Base-by-base conservation (phyloP, 2,113 vertebrate species). In the Meriones unguiculatus region DNA sequence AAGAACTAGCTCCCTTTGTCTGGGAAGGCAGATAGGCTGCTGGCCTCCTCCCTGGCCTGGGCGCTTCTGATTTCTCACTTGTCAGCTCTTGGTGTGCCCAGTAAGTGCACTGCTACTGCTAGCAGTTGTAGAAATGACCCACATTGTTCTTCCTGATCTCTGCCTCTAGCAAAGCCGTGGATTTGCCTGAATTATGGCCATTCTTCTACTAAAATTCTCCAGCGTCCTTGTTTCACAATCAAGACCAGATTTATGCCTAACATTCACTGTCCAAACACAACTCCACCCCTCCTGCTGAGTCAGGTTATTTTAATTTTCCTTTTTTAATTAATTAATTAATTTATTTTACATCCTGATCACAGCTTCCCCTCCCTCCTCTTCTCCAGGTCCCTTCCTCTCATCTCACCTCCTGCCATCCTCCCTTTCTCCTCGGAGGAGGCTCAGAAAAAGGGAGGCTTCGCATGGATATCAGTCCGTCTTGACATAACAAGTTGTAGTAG, bases 1-100 rank as follows among this genome's bases (percentile, higher is more conserved):
- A 77, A 92, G 57, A 97, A 75, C 87, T n/a, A 59, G 32, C 77
- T 80, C 35, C 20, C 32, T 87, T 93, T 96, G 80, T 70, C 46
- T 50, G 38, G 64, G 41, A 82, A 73, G 54, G 57, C 3, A 22
- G 50, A 24, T 35, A 75, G 84, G 57, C 30, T 75, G 46, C 12
- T 9, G 50, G n/a, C 11, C 30, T 72, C 84, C 52, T 84, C 3
- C 32, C 17, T 75, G 62, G 67, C 75, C 77, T 25, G 38, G 41
- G 69, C 54, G 70, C 25, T 90, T 81, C 76, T 7, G 20, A 46
- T 69, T 46, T 87, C 46, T 87, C 38, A 24, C 2, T 15, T 52
- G 24, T 57, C 18, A 46, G 78, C 9, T 46, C 24, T 73, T 0
- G 1, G 54, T 50, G 52, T 89, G 24, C 46, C 30, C 7, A 7